These are phyloP conservation scores for Pavo muticus DNA, from an alignment of 2,113 vertebrate genomes.

Conservation along the genomic window DNA sequence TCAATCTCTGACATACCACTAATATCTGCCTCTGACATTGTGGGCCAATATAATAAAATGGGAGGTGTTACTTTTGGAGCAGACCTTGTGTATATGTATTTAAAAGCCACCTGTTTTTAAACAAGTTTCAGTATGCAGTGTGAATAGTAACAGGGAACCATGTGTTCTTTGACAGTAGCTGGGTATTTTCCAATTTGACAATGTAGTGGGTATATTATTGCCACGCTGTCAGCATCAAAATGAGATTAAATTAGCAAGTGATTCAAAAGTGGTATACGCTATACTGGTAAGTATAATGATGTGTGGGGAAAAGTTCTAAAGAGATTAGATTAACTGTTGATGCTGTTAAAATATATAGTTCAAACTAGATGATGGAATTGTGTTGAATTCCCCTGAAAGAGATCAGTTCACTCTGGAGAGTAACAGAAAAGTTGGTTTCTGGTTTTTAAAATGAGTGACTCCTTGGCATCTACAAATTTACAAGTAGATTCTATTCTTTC, in stretches of 20 bases:
- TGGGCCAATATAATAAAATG: background rate
- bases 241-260: background rate
- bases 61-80: background rate
- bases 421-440: background rate
- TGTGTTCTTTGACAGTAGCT: background rate
- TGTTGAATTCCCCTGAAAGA: background rate
- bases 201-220: background rate
- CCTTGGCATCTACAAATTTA: background rate
- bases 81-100: background rate
- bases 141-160: background rate
- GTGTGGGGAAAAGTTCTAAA: background rate
- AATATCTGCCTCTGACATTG: background rate
- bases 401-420: background rate
- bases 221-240: background rate
- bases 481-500: too few relatives aligned
- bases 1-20: background rate
- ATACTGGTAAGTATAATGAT: background rate
- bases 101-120: background rate
- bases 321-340: background rate
- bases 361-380: background rate
- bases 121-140: fast-evolving
- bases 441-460: background rate
- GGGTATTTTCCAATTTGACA: background rate
- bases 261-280: background rate
- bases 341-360: background rate